Evolutionary conservation across 2,113 vertebrate species (phyloP).

Genomic region (Nibea albiflora): DNA sequence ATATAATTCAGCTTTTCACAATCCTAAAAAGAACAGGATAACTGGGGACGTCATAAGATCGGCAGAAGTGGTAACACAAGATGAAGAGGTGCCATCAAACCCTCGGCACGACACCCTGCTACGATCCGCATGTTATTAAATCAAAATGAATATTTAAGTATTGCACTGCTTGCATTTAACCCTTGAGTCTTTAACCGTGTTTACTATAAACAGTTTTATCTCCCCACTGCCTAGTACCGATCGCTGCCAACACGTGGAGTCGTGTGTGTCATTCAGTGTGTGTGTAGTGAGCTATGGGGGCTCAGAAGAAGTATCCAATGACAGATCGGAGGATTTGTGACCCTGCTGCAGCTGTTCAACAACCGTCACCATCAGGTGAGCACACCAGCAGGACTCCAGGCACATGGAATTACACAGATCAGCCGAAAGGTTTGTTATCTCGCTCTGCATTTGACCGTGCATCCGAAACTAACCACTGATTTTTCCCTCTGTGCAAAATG

Average conservation of each 20-base stretch:
- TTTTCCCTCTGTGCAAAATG: neutral
- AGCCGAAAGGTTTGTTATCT: neutral
- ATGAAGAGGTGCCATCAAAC: conserved; percentile 41
- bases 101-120: conserved; percentile 27
- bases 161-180: conserved; percentile 35
- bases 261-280: neutral
- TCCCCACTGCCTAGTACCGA: neutral
- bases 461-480: neutral
- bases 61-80: conserved; percentile 28
- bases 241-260: neutral
- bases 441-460: neutral
- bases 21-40: conserved; percentile 4
- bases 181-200: neutral
- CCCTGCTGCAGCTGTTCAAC: conserved; percentile 59
- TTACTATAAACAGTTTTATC: conserved; percentile 27
- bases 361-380: conserved; percentile 50
- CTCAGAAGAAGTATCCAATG: conserved; percentile 48
- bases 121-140: conserved; percentile 38
- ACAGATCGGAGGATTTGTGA: conserved; percentile 43
- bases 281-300: conserved; percentile 15
- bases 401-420: neutral
- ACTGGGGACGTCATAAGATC: conserved; percentile 24
- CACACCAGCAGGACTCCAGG: conserved; percentile 10
- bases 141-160: conserved; percentile 47
- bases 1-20: neutral